A percentile compares a stretch with the other conserved stretches of the same genome.
Evolutionary conservation across 2,888 invertebrate genomes (phyloP).

Genomic region (Tolmerus cingulatus): DNA sequence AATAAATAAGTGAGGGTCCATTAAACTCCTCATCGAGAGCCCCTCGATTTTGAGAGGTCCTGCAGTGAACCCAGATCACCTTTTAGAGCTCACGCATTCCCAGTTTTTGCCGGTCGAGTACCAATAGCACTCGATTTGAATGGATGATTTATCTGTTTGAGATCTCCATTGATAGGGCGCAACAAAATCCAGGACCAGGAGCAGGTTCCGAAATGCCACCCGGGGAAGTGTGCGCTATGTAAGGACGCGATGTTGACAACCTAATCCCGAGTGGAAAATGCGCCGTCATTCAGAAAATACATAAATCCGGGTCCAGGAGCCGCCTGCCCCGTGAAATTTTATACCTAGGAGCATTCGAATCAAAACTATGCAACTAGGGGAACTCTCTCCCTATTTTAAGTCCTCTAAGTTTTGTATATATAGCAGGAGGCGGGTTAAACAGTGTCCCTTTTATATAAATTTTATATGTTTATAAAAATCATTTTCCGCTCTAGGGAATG

Average conservation of each 20-base stretch:
- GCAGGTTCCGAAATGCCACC: constrained; percentile 31
- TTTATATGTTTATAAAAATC: background rate
- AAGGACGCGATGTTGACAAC: constrained; percentile 19
- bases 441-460: constrained; percentile 4
- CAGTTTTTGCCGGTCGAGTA: constrained; percentile 19
- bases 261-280: constrained; percentile 35
- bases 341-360: background rate
- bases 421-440: constrained; percentile 14
- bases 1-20: constrained; percentile 43
- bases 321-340: constrained; percentile 2
- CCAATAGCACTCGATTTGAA: constrained; percentile 33
- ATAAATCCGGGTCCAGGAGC: constrained; percentile 25
- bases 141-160: constrained; percentile 37
- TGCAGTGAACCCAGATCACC: constrained; percentile 15
- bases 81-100: background rate
- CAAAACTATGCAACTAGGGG: constrained; percentile 2
- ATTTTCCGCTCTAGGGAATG: background rate
- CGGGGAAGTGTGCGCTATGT: constrained; percentile 17
- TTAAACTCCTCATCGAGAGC: constrained; percentile 34
- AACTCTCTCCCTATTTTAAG: background rate
- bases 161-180: constrained; percentile 29
- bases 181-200: constrained; percentile 7
- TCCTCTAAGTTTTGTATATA: background rate
- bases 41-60: background rate
- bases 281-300: constrained; percentile 5